Percentiles rank a stretch among this genome's conserved stretches.
Evolutionary conservation across 2,113 vertebrate species (phyloP).

Genomic region (Smithornis capensis): DNA sequence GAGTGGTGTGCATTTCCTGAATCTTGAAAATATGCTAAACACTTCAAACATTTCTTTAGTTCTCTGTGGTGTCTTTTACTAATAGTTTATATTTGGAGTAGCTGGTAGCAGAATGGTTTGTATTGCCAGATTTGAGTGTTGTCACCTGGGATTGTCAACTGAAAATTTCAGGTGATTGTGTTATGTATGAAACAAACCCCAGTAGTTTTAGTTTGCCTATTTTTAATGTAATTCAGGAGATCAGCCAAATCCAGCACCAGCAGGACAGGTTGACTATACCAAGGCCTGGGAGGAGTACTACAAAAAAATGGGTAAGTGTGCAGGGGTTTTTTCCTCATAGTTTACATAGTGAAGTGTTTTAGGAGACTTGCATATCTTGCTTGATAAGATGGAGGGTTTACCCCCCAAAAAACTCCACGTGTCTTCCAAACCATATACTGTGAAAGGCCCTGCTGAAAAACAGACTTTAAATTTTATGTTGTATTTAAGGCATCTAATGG

Average conservation of each 20-base stretch:
- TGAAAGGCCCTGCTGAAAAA: background rate
- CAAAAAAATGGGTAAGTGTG: slow-evolving; percentile 95
- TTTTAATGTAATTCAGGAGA: slow-evolving; percentile 80
- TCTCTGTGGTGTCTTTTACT: background rate
- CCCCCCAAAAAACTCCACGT: background rate
- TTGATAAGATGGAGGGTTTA: background rate
- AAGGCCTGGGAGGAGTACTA: slow-evolving; percentile 99
- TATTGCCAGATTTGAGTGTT: background rate
- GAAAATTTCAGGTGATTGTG: background rate
- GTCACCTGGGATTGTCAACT: background rate
- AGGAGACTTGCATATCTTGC: fast-evolving
- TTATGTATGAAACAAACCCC: background rate
- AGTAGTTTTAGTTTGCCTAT: background rate
- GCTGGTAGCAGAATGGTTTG: background rate
- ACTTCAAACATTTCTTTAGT: background rate
- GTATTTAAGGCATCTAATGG: background rate
- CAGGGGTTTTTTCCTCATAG: background rate
- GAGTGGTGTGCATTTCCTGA: background rate
- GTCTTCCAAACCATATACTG: background rate
- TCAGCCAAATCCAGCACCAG: slow-evolving; percentile 94
- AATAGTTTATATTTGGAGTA: background rate
- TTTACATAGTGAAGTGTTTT: background rate
- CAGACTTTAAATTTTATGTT: background rate
- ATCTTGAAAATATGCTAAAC: background rate
- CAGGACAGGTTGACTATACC: slow-evolving; percentile 98